Conservation (phyloP, 2,888 invertebrate species). For the Hipparchia semele region DNA sequence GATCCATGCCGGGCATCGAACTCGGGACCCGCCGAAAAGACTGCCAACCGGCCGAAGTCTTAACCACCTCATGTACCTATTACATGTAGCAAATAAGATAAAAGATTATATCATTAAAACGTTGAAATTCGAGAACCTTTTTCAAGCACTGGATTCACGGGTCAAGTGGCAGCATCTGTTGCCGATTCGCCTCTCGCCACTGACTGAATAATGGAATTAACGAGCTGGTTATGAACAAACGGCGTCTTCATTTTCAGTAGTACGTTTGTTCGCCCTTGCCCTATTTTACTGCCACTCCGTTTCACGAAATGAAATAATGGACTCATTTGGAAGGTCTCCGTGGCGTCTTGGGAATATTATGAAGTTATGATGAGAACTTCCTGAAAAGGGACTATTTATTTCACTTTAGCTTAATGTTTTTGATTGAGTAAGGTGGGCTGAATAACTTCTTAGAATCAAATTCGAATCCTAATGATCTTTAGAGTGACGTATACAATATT, state of each 20-base stretch:
- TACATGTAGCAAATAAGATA: slow-evolving; percentile 17
- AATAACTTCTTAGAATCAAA: background rate
- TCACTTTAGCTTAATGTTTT: slow-evolving; percentile 9
- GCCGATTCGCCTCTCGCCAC: slow-evolving; percentile 71
- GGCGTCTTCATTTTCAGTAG: slow-evolving; percentile 80
- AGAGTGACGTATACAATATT: too few species aligned
- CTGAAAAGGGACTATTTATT: slow-evolving; percentile 25
- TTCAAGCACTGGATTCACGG: slow-evolving; percentile 55
- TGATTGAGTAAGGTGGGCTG: background rate
- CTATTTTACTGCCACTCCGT: slow-evolving; percentile 79
- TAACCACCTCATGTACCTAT: background rate
- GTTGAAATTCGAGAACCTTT: slow-evolving; percentile 44
- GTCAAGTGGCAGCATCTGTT: slow-evolving; percentile 76
- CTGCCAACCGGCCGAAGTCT: too few species aligned
- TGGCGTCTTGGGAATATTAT: slow-evolving; percentile 63
- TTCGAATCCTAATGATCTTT: background rate
- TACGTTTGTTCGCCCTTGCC: slow-evolving; percentile 71
- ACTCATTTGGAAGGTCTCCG: slow-evolving; percentile 66
- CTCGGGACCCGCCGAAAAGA: too few species aligned
- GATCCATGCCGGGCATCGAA: too few species aligned
- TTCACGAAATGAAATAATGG: slow-evolving; percentile 78
- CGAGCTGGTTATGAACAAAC: slow-evolving; percentile 82
- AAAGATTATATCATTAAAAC: slow-evolving; percentile 31
- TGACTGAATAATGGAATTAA: slow-evolving; percentile 81
- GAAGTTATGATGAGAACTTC: slow-evolving; percentile 61